Conservation (phyloP, 2,113 vertebrate genomes). For the Colistium nudipinnis region DNA sequence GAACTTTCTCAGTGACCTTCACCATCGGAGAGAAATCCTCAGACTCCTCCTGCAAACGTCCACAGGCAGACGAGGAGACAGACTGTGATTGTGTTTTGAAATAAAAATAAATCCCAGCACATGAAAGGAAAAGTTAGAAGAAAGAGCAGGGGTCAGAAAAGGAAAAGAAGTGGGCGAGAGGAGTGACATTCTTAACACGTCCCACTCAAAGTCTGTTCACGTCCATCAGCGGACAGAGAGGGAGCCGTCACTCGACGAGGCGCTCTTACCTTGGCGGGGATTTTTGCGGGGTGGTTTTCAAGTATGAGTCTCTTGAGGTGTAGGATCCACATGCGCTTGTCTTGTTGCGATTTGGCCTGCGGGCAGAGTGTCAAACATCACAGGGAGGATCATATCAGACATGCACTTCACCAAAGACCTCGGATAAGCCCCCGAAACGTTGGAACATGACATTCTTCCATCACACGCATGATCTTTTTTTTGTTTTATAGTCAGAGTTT, state of each 20-base stretch:
- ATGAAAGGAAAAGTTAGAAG: not conserved
- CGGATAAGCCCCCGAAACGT: constrained; percentile 27
- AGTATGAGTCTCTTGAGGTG: constrained; percentile 98
- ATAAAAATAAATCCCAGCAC: not conserved
- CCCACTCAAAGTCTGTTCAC: constrained; percentile 34
- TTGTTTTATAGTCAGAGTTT: constrained; percentile 28
- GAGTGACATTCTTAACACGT: constrained; percentile 30
- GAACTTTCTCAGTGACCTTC: constrained; percentile 27
- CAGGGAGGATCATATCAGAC: constrained; percentile 44
- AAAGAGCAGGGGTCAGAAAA: not conserved
- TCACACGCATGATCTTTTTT: constrained; percentile 46
- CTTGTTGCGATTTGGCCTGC: constrained; percentile 95
- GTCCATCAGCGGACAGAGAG: not conserved
- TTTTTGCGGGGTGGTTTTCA: constrained; percentile 98
- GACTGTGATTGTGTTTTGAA: constrained; percentile 5
- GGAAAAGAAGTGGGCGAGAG: not conserved
- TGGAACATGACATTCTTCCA: constrained; percentile 20
- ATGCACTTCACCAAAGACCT: constrained; percentile 21
- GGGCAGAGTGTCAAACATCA: constrained; percentile 48
- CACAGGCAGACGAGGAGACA: constrained; percentile 12
- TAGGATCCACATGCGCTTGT: constrained; percentile 97
- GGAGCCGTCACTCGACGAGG: not conserved
- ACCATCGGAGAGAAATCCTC: not conserved
- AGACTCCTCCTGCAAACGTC: constrained; percentile 15
- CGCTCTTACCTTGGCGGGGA: constrained; percentile 93